Conservation (phyloP, 2,797 vertebrate genomes). For the Peromyscus attwateri region DNA sequence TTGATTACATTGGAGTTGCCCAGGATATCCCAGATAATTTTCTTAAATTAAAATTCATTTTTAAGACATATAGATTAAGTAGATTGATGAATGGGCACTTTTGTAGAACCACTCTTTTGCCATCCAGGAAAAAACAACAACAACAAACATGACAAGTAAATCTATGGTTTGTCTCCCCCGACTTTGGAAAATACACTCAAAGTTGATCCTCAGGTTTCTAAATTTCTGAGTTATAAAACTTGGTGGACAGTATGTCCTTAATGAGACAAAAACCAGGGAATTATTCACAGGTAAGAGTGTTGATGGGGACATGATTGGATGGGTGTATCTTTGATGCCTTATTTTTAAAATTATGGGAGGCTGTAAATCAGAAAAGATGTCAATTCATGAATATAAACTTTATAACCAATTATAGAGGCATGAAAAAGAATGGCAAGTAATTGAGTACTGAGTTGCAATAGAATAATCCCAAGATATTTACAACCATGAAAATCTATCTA, state of each 20-base stretch:
- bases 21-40: neutral
- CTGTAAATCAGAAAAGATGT: neutral
- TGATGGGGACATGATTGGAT: neutral
- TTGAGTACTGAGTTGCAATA: neutral
- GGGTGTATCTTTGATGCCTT: neutral
- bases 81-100: rapidly evolving
- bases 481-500: neutral
- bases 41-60: neutral
- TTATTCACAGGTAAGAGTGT: neutral
- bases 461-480: neutral
- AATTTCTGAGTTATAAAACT: neutral
- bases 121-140: neutral
- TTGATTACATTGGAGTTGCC: neutral
- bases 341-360: neutral
- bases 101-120: neutral
- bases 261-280: neutral
- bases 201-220: neutral
- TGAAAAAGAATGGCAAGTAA: neutral
- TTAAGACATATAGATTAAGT: neutral
- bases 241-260: neutral
- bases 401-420: neutral
- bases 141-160: neutral
- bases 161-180: neutral
- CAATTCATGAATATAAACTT: neutral
- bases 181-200: neutral